A percentile compares a stretch with the other conserved stretches of the same genome.
Conservation (phyloP, 1,140 invertebrate genomes). For the Bombus pascuorum region DNA sequence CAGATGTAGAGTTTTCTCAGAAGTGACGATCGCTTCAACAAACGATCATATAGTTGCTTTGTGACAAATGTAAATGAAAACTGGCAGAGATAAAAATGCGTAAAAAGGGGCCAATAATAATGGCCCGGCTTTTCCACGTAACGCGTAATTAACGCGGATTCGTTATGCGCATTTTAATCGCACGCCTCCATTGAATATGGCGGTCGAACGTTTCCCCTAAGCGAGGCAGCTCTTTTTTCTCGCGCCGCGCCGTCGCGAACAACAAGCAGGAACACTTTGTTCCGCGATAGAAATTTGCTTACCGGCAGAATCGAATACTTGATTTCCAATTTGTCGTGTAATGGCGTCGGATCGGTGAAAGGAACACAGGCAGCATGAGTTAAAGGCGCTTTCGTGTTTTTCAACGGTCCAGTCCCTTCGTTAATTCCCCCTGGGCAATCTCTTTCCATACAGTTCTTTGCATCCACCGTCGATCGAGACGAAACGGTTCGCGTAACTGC, state of each 20-base stretch:
- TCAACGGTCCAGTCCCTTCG: constrained; percentile 21
- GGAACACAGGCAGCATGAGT: background rate
- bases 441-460: constrained; percentile 14
- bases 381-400: constrained; percentile 23
- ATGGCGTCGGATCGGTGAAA: constrained; percentile 20
- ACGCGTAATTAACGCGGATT: too few relatives aligned
- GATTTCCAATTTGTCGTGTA: constrained; percentile 49
- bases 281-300: constrained; percentile 37
- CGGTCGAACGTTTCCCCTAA: background rate
- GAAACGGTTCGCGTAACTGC: background rate
- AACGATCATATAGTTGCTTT: background rate
- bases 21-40: too few relatives aligned
- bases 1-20: too few relatives aligned
- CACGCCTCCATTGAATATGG: background rate
- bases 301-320: constrained; percentile 38
- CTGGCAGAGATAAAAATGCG: background rate
- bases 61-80: background rate
- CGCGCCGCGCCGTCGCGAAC: background rate
- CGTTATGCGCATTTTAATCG: background rate
- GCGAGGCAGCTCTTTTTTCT: background rate
- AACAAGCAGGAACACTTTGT: constrained; percentile 23
- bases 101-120: too few relatives aligned
- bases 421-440: constrained; percentile 45
- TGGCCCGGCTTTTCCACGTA: too few relatives aligned
- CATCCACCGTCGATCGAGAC: constrained; percentile 29